Evolutionary conservation across 2,113 vertebrate species (phyloP).

Genomic region (Bubo blakistoni): DNA sequence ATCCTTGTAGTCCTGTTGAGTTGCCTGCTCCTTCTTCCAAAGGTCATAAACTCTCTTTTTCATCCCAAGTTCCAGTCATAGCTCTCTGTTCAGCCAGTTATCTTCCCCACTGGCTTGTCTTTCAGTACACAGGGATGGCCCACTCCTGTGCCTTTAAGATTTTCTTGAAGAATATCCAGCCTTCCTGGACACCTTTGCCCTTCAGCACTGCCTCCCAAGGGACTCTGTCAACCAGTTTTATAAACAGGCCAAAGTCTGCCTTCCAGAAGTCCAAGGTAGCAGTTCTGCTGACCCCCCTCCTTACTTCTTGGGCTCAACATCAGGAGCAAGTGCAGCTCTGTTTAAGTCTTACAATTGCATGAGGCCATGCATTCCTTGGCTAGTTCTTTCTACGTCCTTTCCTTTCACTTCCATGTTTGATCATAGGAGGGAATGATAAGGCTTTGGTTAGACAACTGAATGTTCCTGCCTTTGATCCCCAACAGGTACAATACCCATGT

Average conservation of each 20-base stretch:
- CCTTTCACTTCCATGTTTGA: not conserved
- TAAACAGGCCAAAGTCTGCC: not conserved
- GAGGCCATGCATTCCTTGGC: not conserved
- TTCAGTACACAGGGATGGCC: not conserved
- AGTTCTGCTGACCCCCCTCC: not conserved
- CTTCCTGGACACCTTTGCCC: not conserved
- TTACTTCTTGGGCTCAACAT: not conserved
- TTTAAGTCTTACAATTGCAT: not conserved
- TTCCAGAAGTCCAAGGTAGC: not conserved
- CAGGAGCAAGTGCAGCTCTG: not conserved
- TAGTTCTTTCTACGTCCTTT: not conserved
- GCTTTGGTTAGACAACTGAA: not conserved
- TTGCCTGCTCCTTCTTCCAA: too few relatives aligned
- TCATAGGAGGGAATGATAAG: not conserved
- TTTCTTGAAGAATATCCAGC: not conserved
- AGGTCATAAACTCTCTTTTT: too few relatives aligned
- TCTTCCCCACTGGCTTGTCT: not conserved
- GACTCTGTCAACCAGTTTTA: not conserved
- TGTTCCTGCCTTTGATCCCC: not conserved
- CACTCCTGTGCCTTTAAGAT: not conserved
- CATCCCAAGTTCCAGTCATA: too few relatives aligned
- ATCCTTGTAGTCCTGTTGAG: too few relatives aligned
- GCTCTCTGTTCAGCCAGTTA: too few relatives aligned
- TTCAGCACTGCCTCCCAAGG: not conserved
- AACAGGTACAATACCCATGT: not conserved